Evolutionary conservation across 2,113 vertebrate genomes (phyloP).

Genomic region (Picathartes gymnocephalus): DNA sequence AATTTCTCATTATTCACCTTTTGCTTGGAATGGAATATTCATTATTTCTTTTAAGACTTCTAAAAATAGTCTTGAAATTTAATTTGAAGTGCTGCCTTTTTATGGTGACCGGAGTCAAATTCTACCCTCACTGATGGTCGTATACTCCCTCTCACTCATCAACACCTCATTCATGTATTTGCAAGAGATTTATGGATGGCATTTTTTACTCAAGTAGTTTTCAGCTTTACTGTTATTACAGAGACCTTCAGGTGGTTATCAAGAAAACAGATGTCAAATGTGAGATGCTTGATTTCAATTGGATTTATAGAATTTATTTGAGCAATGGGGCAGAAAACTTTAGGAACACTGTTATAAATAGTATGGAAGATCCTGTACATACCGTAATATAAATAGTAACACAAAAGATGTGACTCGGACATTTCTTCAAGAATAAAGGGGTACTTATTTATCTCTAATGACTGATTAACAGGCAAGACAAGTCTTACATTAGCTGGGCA

Average conservation of each 20-base stretch:
- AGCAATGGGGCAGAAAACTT: not conserved
- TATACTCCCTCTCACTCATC: not conserved
- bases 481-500: not conserved
- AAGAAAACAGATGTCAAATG: not conserved
- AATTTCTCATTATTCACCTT: not conserved
- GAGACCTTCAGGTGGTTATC: not conserved
- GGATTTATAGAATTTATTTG: not conserved
- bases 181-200: not conserved
- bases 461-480: not conserved
- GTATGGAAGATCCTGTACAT: not conserved
- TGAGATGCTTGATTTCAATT: not conserved
- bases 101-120: not conserved
- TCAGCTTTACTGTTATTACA: not conserved
- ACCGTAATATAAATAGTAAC: not conserved
- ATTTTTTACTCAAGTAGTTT: not conserved
- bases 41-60: not conserved
- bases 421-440: not conserved
- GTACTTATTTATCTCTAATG: not conserved
- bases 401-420: not conserved
- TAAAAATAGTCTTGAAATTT: not conserved
- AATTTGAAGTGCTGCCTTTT: not conserved
- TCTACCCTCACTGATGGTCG: not conserved
- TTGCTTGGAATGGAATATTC: not conserved
- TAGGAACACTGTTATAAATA: not conserved
- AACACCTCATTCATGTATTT: not conserved